Percentiles rank a stretch among this genome's conserved stretches.
These are phyloP conservation scores for Eubucco bourcierii DNA, from an alignment of 2,113 vertebrate genomes.

Conservation along the genomic window DNA sequence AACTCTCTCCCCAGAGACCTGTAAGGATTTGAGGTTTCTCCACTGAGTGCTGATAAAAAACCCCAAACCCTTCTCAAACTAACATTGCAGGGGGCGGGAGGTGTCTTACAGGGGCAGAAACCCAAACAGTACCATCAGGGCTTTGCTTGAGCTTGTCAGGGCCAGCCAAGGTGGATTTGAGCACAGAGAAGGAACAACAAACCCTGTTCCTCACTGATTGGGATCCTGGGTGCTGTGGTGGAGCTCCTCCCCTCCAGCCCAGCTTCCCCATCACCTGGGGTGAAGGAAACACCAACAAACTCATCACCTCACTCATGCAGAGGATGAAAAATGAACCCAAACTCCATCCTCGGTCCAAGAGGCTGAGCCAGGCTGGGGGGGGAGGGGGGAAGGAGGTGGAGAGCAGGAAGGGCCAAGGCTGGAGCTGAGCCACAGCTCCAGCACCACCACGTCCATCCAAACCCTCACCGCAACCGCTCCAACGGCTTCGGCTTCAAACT, in stretches of 20 bases:
- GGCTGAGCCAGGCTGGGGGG: neutral
- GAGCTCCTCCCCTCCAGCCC: neutral
- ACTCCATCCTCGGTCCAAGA: fast-evolving
- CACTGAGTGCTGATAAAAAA: fast-evolving
- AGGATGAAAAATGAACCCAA: neutral
- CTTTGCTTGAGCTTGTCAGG: neutral
- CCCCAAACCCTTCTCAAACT: fast-evolving
- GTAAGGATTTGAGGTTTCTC: neutral
- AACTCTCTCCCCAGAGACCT: neutral
- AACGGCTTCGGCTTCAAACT: neutral
- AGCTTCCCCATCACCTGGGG: neutral
- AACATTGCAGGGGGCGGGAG: fast-evolving
- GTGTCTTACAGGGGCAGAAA: neutral
- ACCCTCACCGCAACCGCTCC: neutral
- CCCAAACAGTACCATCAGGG: fast-evolving
- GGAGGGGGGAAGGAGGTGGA: too few species aligned
- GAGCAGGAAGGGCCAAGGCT: neutral
- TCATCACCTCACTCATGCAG: fast-evolving
- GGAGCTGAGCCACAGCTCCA: neutral
- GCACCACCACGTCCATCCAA: neutral
- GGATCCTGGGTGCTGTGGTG: fast-evolving
- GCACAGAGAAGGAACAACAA: neutral
- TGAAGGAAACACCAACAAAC: neutral
- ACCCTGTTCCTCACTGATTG: fast-evolving
- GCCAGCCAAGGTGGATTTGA: fast-evolving